These are phyloP conservation scores for Ophioderma brevispina DNA, from an alignment of 35 echinoderm and acorn worm genomes.

Conservation along the genomic window DNA sequence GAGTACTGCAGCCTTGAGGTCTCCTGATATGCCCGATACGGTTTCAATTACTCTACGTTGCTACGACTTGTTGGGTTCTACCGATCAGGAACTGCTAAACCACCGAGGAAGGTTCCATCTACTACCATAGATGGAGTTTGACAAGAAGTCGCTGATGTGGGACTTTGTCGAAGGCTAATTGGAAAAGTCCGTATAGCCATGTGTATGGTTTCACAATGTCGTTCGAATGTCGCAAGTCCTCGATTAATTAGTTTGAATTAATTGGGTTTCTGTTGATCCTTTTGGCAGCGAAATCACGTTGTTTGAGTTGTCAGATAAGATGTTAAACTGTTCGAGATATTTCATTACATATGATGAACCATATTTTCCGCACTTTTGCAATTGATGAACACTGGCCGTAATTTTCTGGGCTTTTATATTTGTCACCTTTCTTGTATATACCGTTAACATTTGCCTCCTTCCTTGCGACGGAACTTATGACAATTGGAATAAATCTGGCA, in stretches of 20 bases:
- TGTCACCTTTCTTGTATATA: constrained; percentile 29
- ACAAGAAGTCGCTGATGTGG: constrained; percentile 7
- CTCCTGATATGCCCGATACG: background rate
- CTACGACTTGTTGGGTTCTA: background rate
- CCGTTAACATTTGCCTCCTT: constrained; percentile 2
- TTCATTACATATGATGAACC: constrained; percentile 1
- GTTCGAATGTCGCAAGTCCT: background rate
- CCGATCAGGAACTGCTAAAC: background rate
- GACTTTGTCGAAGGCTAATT: constrained; percentile 39
- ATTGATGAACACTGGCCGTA: constrained; percentile 27
- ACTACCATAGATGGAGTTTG: constrained; percentile 6
- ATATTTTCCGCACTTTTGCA: constrained; percentile 20
- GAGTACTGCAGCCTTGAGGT: background rate
- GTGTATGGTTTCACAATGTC: background rate
- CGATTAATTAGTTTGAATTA: background rate
- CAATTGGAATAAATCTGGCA: constrained; percentile 40
- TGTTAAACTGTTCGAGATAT: constrained; percentile 18
- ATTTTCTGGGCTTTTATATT: constrained; percentile 20
- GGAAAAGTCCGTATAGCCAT: constrained; percentile 27
- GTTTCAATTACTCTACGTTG: background rate
- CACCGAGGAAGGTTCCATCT: background rate
- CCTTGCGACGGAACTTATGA: constrained; percentile 24
- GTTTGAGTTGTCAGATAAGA: background rate
- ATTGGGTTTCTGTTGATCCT: constrained; percentile 18
- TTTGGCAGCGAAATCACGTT: constrained; percentile 29